Evolutionary conservation across 2,888 invertebrate species (phyloP).

Genomic region (Mythimna vitellina): DNA sequence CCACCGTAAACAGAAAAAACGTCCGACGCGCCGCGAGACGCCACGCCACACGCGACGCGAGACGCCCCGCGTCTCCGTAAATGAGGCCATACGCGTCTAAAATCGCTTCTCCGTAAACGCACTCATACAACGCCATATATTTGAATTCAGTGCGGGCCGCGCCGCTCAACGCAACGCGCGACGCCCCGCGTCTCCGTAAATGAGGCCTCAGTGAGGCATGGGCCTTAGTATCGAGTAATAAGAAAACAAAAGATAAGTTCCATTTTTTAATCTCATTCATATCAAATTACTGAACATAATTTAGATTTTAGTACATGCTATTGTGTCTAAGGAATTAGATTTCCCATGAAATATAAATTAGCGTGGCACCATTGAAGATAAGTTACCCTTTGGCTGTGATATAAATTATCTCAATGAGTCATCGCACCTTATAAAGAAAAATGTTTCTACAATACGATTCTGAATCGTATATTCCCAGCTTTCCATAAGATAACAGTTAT

Average conservation of each 20-base stretch:
- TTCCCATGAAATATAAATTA: slow-evolving; percentile 86
- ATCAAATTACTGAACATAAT: slow-evolving; percentile 89
- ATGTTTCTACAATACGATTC: slow-evolving; percentile 82
- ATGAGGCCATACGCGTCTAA: too few relatives aligned
- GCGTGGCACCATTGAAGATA: slow-evolving; percentile 84
- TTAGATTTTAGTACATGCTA: slow-evolving; percentile 83
- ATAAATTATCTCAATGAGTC: slow-evolving; percentile 79
- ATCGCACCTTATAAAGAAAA: slow-evolving; percentile 75
- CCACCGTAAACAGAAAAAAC: too few relatives aligned
- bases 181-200: too few relatives aligned
- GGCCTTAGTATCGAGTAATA: not conserved
- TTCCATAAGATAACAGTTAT: slow-evolving; percentile 72
- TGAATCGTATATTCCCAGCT: slow-evolving; percentile 80
- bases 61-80: too few relatives aligned
- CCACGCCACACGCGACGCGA: too few relatives aligned
- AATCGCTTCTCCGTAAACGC: too few relatives aligned
- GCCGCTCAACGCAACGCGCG: too few relatives aligned
- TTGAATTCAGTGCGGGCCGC: too few relatives aligned
- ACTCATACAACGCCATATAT: too few relatives aligned
- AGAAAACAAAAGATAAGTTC: slow-evolving; percentile 69
- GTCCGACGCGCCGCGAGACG: too few relatives aligned
- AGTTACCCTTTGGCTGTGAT: slow-evolving; percentile 75
- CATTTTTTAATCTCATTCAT: slow-evolving; percentile 88
- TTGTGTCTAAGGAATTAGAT: slow-evolving; percentile 82
- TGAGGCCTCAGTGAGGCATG: too few relatives aligned